phyloP scores from a whole-genome alignment of 2,113 vertebrate species.

The Neodontobutis hainanensis region DNA sequence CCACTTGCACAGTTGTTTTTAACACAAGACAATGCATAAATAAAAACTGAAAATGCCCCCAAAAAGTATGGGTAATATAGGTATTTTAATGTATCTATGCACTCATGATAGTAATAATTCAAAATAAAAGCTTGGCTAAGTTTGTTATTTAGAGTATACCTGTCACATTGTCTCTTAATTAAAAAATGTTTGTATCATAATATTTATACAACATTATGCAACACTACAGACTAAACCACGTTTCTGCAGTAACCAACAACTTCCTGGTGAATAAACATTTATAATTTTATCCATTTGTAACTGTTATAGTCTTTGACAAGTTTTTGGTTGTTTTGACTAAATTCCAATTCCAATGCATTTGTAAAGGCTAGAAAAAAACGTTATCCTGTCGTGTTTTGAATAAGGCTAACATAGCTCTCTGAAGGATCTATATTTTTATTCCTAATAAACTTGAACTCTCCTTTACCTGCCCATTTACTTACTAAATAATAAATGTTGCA shows the following conservation, averaged over 20 bases:
- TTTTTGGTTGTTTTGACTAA: too few relatives aligned
- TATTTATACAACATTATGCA: too few relatives aligned
- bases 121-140: not conserved
- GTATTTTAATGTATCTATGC: not conserved
- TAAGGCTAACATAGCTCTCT: slow-evolving; percentile 52
- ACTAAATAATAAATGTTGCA: not conserved
- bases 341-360: too few relatives aligned
- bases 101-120: slow-evolving; percentile 2
- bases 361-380: too few relatives aligned
- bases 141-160: too few relatives aligned
- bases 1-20: slow-evolving; percentile 33
- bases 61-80: not conserved
- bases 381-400: slow-evolving; percentile 20
- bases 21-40: slow-evolving; percentile 15
- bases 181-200: too few relatives aligned
- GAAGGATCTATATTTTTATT: slow-evolving; percentile 52
- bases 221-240: too few relatives aligned
- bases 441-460: slow-evolving; percentile 37
- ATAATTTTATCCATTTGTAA: too few relatives aligned
- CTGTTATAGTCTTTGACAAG: too few relatives aligned
- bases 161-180: too few relatives aligned
- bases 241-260: too few relatives aligned
- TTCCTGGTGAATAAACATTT: too few relatives aligned
- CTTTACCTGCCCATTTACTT: slow-evolving; percentile 30
- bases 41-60: slow-evolving; percentile 3